These are phyloP conservation scores for Drosophila hamatofila DNA, from an alignment of 2,888 invertebrate species.

Conservation along the genomic window DNA sequence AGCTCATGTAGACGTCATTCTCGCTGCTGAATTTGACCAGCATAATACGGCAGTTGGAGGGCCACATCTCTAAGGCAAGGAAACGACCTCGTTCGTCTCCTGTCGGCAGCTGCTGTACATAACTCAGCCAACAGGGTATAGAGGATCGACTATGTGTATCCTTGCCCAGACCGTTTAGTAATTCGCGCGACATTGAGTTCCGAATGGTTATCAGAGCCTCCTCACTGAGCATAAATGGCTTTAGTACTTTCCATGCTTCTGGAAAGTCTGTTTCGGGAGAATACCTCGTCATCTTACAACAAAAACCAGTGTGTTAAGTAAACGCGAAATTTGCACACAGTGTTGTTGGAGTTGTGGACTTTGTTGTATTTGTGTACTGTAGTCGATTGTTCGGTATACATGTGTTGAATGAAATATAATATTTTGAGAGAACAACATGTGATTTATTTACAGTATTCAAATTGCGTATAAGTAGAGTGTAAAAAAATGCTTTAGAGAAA, in stretches of 20 bases:
- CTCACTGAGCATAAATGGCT: constrained; percentile 89
- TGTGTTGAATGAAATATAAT: not conserved
- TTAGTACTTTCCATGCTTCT: constrained; percentile 57
- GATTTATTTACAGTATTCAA: constrained; percentile 41
- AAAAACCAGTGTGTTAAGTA: not conserved
- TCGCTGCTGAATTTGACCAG: constrained; percentile 92
- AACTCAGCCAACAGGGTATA: constrained; percentile 97
- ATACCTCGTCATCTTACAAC: constrained; percentile 10
- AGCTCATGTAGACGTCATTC: constrained; percentile 94
- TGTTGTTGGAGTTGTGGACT: not conserved
- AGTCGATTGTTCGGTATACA: not conserved
- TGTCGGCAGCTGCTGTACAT: constrained; percentile 96
- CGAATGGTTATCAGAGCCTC: constrained; percentile 91
- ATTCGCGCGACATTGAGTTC: constrained; percentile 89
- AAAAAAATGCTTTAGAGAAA: constrained; percentile 43
- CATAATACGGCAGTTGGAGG: constrained; percentile 98
- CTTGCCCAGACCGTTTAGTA: constrained; percentile 91
- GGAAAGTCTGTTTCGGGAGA: constrained; percentile 61
- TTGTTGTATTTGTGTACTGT: not conserved
- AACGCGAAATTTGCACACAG: not conserved
- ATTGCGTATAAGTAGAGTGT: constrained; percentile 15
- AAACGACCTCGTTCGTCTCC: constrained; percentile 97
- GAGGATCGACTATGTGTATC: constrained; percentile 90
- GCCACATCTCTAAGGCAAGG: constrained; percentile 97
- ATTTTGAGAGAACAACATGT: constrained; percentile 56